Base-by-base conservation (phyloP, 2,888 invertebrate genomes). In the Rhogogaster chlorosoma region DNA sequence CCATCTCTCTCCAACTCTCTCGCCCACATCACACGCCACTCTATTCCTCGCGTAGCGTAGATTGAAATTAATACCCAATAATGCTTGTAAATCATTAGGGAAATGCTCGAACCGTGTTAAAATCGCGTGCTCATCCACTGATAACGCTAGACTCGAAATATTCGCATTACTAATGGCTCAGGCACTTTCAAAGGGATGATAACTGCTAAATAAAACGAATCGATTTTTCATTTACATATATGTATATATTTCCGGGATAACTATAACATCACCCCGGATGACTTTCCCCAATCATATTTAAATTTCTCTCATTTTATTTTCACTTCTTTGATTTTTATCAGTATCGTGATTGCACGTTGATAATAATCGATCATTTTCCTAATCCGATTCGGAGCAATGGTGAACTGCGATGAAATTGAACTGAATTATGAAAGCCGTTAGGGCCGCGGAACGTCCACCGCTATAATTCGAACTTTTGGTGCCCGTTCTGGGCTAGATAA, bases 31-130 rank as follows among this genome's bases (percentile, higher is more conserved):
- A 80, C 80, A 57, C 61, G 80, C 80, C 80, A 80, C 32, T 80
- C 80, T 36, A 32, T 80, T 80, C 61, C 80, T 80, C 57, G 38
- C 38, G 38, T 45, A 88, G 90, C 89, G 91, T 91, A 91, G 92
- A 93, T 93, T 93, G 92, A 93, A 93, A 93, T 93, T 92, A 93
- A 93, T 93, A 93, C 92, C 91, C 92, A 92, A 92, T 93, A 92
- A 93, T 92, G 92, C 91, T 91, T 93, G 91, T 93, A 93, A 93
- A 93, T 93, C 93, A 93, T 91, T 91, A 89, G 89, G 88, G 89
- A 91, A 91, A 91, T 91, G 91, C 90, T 83, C 36, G 77, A 42
- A 77, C 77, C 84, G 64, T 78, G 84, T 78, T 84, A 64, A 84
- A 86, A 85, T 83, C 83, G 22, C 70, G 77, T 83, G 80, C 73